Evolutionary conservation across 2,888 invertebrate genomes (phyloP).

Genomic region (Orthosia gothica): DNA sequence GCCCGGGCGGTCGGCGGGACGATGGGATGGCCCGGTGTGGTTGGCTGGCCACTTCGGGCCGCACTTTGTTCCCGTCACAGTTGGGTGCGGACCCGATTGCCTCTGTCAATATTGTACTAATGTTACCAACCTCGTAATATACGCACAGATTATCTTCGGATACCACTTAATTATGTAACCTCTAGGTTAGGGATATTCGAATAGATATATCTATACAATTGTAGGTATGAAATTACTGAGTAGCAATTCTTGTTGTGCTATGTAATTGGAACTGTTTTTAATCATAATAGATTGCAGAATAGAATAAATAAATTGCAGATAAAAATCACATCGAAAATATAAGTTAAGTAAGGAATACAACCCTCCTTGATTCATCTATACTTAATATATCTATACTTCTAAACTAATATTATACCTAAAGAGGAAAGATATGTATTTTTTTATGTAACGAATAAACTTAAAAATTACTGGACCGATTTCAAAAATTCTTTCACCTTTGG

Average conservation of each 20-base stretch:
- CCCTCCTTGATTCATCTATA: background rate
- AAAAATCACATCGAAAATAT: background rate
- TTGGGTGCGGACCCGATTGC: conserved; percentile 49
- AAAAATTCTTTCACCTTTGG: no score
- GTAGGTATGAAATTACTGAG: background rate
- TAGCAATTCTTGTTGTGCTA: no score
- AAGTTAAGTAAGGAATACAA: background rate
- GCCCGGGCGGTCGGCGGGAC: conserved; percentile 54
- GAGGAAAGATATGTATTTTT: no score
- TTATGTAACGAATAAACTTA: no score
- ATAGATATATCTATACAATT: background rate
- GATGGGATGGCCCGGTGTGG: conserved; percentile 60
- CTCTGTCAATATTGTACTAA: conserved; percentile 69
- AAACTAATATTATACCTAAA: no score
- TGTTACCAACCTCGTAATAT: conserved; percentile 43
- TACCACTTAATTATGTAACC: conserved; percentile 43
- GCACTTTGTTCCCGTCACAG: conserved; percentile 68
- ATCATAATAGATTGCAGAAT: no score
- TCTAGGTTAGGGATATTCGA: conserved; percentile 5
- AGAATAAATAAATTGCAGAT: no score
- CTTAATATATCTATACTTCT: no score
- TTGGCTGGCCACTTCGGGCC: conserved; percentile 68
- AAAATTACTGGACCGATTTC: no score
- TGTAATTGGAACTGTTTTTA: no score
- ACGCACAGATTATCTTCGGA: conserved; percentile 55